Evolutionary conservation across 2,797 vertebrate genomes (phyloP).

Genomic region (Pseudochirops corinnae): DNA sequence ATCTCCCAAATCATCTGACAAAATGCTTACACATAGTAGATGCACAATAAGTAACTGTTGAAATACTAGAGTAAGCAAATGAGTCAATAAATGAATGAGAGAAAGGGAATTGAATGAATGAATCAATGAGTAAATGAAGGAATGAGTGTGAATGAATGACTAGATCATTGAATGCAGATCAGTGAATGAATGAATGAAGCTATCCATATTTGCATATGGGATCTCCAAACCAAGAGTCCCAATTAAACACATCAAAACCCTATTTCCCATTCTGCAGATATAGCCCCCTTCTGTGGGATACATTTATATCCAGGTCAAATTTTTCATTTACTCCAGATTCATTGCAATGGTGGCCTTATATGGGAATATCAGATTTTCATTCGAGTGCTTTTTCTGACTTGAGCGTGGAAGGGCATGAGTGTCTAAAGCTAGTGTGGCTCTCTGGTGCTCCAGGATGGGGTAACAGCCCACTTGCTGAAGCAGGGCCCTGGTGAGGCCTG

Average conservation of each 20-base stretch:
- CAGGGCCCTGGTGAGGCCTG: conserved; percentile 64
- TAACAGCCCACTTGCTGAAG: background rate
- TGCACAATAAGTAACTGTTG: background rate
- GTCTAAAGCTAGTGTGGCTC: background rate
- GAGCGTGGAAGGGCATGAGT: background rate
- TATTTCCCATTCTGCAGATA: background rate
- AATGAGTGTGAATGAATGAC: background rate
- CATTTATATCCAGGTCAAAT: background rate
- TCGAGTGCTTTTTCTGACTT: background rate
- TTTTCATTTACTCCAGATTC: background rate
- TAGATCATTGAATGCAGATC: background rate
- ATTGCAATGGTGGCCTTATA: background rate
- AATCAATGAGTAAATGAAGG: background rate
- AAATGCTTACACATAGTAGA: background rate
- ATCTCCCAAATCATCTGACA: background rate
- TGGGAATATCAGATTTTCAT: background rate
- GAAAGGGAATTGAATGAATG: background rate
- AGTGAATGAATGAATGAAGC: background rate
- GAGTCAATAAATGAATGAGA: background rate
- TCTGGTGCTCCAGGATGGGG: conserved; percentile 41
- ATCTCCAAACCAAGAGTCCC: background rate
- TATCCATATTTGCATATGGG: background rate
- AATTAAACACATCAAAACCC: background rate
- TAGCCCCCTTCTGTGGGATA: background rate
- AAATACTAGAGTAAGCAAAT: background rate